Evolutionary conservation across 1,140 invertebrate species (phyloP).

Genomic region (Penaeus vannamei): DNA sequence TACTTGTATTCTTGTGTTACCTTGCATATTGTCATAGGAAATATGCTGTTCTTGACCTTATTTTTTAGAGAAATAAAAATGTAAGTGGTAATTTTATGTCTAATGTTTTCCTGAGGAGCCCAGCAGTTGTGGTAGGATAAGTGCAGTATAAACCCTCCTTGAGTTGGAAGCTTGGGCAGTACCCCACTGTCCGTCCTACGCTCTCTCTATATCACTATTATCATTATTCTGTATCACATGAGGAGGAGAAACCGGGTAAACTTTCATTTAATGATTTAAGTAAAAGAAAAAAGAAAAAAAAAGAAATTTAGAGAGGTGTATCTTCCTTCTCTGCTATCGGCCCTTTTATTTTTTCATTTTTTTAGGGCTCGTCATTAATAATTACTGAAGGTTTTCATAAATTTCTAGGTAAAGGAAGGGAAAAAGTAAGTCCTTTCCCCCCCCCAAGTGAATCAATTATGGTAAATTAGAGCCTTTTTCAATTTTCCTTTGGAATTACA

Average conservation of each 20-base stretch:
- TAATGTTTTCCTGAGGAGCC: conserved; percentile 57
- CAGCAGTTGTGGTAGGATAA: conserved; percentile 56
- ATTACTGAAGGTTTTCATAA: too few relatives aligned
- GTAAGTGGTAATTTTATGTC: conserved; percentile 47
- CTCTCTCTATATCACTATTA: conserved; percentile 64
- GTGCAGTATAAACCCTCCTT: conserved; percentile 64
- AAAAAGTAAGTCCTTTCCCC: too few relatives aligned
- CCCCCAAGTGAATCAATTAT: too few relatives aligned
- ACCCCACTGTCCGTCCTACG: conserved; percentile 62
- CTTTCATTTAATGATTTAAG: conserved; percentile 13
- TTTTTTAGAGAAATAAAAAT: conserved; percentile 36
- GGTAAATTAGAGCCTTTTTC: too few relatives aligned
- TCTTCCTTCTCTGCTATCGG: too few relatives aligned
- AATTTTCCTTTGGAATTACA: too few relatives aligned
- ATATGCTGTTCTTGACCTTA: conserved; percentile 32
- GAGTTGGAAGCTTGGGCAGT: conserved; percentile 64
- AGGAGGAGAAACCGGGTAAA: conserved; percentile 57
- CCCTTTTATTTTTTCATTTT: too few relatives aligned
- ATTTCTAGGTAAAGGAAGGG: too few relatives aligned
- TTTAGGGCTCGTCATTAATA: too few relatives aligned
- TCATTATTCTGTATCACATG: conserved; percentile 60
- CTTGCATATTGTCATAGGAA: conserved; percentile 39
- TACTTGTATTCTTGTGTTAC: conserved; percentile 27
- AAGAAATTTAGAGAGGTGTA: neutral
- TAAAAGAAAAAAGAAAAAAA: neutral